Evolutionary conservation across 2,113 vertebrate genomes (phyloP).

Genomic region (Myrmecobius fasciatus): DNA sequence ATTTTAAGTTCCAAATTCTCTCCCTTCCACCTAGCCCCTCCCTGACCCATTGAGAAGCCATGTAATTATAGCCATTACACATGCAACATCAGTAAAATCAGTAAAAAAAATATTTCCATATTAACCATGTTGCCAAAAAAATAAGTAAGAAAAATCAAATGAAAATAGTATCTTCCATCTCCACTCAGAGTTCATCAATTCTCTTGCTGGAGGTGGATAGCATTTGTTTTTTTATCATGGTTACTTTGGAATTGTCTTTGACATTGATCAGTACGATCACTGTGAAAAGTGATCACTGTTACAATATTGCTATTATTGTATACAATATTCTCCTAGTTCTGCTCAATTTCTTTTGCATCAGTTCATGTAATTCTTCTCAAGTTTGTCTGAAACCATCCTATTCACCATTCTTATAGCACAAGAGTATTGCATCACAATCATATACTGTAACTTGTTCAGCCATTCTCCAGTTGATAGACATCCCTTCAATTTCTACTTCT

Average conservation of each 20-base stretch:
- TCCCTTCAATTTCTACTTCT: not conserved
- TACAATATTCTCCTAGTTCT: not conserved
- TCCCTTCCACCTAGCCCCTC: not conserved
- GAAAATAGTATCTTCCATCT: not conserved
- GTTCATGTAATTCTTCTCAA: not conserved
- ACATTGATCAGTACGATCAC: not conserved
- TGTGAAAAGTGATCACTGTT: not conserved
- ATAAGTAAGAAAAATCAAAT: not conserved
- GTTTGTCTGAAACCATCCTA: not conserved
- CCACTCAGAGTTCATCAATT: not conserved
- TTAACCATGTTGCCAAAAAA: not conserved
- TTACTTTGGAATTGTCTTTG: not conserved
- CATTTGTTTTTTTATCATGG: not conserved
- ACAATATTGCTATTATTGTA: not conserved
- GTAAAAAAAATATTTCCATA: not conserved
- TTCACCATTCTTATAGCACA: not conserved
- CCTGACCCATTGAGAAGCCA: not conserved
- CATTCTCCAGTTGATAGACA: not conserved
- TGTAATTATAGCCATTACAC: not conserved
- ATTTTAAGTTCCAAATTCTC: not conserved
- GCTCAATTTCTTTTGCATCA: not conserved
- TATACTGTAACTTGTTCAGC: not conserved
- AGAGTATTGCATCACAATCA: not conserved
- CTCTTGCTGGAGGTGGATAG: not conserved
- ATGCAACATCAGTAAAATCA: not conserved